phyloP scores from a whole-genome alignment of 2,113 vertebrate genomes.

The Sebastes schlegelii region DNA sequence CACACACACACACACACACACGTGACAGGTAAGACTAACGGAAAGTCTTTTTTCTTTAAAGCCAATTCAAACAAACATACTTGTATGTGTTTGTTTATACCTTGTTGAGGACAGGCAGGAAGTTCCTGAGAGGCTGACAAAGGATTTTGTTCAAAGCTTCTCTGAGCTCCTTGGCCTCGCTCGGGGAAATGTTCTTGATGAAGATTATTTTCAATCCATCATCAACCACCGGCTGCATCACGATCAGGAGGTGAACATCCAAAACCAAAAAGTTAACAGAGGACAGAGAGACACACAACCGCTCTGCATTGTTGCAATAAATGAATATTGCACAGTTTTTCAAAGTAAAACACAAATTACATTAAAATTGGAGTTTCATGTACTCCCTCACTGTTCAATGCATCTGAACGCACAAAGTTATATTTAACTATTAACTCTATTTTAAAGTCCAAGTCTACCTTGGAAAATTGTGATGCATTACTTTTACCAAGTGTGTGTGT shows the following conservation, averaged over 20 bases:
- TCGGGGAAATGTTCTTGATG: conserved; percentile 55
- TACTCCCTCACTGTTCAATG: too few species aligned
- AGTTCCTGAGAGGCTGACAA: conserved; percentile 10
- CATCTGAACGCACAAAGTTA: too few species aligned
- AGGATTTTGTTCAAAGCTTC: conserved; percentile 11
- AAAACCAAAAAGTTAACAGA: background rate
- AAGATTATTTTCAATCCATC: background rate
- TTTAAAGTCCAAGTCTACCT: background rate
- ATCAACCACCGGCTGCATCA: background rate
- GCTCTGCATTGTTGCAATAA: background rate
- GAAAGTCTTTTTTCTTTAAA: background rate
- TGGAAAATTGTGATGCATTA: background rate
- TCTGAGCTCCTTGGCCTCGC: conserved; percentile 20
- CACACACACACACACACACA: too few species aligned
- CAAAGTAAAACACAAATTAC: too few species aligned
- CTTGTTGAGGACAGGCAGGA: conserved; percentile 72
- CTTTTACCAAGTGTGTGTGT: background rate
- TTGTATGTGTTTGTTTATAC: conserved; percentile 23
- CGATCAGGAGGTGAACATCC: background rate
- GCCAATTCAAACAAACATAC: background rate
- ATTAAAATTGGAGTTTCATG: too few species aligned
- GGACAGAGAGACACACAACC: background rate
- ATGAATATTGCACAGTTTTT: background rate
- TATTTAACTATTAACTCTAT: background rate
- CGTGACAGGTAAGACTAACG: background rate